A percentile compares a stretch with the other conserved stretches of the same genome.
These are phyloP conservation scores for Dolichallabes microphthalmus DNA, from an alignment of 2,113 vertebrate genomes.

Conservation along the genomic window DNA sequence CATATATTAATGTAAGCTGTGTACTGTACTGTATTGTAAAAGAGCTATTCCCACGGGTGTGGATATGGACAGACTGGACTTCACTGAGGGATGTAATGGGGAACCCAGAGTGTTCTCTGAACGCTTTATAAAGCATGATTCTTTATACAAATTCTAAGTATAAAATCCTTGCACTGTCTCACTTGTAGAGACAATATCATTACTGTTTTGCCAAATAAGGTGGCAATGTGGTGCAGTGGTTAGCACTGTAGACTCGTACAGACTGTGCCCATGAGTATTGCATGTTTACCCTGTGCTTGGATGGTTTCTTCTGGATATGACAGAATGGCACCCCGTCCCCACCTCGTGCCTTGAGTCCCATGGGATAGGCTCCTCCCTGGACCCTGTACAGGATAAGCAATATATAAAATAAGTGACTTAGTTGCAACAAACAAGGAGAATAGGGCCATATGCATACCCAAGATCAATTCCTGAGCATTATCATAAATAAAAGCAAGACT, in stretches of 20 bases:
- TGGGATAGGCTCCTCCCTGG: too few species aligned
- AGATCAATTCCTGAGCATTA: neutral
- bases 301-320: too few species aligned
- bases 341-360: too few species aligned
- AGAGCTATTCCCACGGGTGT: neutral
- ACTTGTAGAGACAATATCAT: neutral
- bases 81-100: neutral
- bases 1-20: neutral
- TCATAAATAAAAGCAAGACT: neutral
- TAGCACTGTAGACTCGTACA: too few species aligned
- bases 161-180: neutral
- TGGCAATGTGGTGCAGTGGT: too few species aligned
- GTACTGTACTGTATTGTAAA: slow-evolving; percentile 1
- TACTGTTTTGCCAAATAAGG: neutral
- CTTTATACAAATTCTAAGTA: neutral
- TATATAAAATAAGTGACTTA: too few species aligned
- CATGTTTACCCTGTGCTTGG: too few species aligned
- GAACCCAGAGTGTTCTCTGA: neutral
- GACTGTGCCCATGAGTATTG: too few species aligned
- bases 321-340: too few species aligned
- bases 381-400: too few species aligned
- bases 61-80: neutral
- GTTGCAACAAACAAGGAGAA: neutral
- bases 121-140: neutral
- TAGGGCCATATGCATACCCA: neutral